A percentile compares a stretch with the other conserved stretches of the same genome.
These are phyloP conservation scores for Diaperis boleti DNA, from an alignment of 2,888 invertebrate genomes.

Conservation along the genomic window DNA sequence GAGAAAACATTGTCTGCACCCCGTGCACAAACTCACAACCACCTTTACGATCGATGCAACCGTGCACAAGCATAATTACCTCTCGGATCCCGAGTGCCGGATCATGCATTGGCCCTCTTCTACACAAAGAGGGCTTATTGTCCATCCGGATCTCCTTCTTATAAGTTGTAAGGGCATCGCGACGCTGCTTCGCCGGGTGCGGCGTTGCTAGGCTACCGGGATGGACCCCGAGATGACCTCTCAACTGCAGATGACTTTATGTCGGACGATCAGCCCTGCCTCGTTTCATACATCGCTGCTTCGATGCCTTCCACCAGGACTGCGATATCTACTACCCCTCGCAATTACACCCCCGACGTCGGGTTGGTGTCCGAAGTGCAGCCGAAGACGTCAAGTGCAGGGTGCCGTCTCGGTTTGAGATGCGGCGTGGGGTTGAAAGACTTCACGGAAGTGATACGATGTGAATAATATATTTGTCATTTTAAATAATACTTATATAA, in stretches of 20 bases:
- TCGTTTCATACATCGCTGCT: constrained; percentile 38
- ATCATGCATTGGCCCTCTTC: no score
- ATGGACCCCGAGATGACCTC: constrained; percentile 63
- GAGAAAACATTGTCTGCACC: no score
- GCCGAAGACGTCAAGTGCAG: background rate
- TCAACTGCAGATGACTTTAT: constrained; percentile 63
- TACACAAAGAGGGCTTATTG: constrained; percentile 15
- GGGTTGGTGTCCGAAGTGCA: background rate
- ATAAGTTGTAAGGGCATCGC: constrained; percentile 20
- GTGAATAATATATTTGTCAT: no score
- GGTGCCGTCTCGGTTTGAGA: no score
- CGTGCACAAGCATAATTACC: no score
- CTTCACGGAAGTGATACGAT: no score
- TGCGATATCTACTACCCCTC: background rate
- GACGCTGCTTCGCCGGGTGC: constrained; percentile 31
- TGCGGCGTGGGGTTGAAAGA: no score
- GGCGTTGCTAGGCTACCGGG: constrained; percentile 56
- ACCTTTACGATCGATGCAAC: no score
- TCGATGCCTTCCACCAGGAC: background rate
- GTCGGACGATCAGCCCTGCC: constrained; percentile 40
- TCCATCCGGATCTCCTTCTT: constrained; percentile 7
- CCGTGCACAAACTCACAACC: no score
- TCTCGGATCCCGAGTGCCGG: no score
- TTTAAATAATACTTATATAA: no score
- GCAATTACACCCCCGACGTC: background rate